Evolutionary conservation across 1,140 invertebrate species (phyloP), one percentile per base, ranked within the genome.

Genomic region (Zaprionus davidi): DNA sequence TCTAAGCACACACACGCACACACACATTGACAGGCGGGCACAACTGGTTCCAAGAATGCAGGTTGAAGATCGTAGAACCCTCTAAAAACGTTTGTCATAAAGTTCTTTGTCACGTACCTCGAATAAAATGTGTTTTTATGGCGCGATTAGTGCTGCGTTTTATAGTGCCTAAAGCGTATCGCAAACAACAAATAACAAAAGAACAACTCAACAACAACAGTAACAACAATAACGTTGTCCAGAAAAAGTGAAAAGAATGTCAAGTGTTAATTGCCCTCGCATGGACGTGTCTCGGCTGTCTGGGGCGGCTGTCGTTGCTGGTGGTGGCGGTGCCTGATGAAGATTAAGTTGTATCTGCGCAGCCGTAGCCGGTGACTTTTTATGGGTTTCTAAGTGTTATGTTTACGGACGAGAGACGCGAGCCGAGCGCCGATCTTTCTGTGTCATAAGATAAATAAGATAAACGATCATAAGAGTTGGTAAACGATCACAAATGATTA

Each of bases 81-180:
- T 55, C 60, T 12, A 38, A 58, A 68, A 68, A 49, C 68, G 62
- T 55, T 53, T 57, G 70, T 73, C 75, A 73, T 77, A 77, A 77
- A 81, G 78, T 90, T 87, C 85, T 88, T 60, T 84, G 84, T 87
- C 84, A 87, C 84, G 84, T 87, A 90, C 74, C 41, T 81, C 38
- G 78, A 84, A 87, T 87, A 87, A 87, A 87, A 90, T 88, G 84
- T 88, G 85, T 81, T 87, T 87, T 87, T 87, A 87, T 88, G 84
- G 64, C 65, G 78, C 84, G 84, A 87, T 87, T 87, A 87, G 84
- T 84, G 78, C 49, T 65, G 79, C 68, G 72, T 80, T 71, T 84
- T 71, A 76, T 71, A 65, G 55, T 72, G 74, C 84, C 80, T 71
- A 73, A 87, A 90, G 78, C 84, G 71, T 87, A 90, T 84, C 84